A percentile compares a stretch with the other conserved stretches of the same genome.
These are phyloP conservation scores for Melanostigma gelatinosum DNA, from an alignment of 2,113 vertebrate genomes.

Conservation along the genomic window DNA sequence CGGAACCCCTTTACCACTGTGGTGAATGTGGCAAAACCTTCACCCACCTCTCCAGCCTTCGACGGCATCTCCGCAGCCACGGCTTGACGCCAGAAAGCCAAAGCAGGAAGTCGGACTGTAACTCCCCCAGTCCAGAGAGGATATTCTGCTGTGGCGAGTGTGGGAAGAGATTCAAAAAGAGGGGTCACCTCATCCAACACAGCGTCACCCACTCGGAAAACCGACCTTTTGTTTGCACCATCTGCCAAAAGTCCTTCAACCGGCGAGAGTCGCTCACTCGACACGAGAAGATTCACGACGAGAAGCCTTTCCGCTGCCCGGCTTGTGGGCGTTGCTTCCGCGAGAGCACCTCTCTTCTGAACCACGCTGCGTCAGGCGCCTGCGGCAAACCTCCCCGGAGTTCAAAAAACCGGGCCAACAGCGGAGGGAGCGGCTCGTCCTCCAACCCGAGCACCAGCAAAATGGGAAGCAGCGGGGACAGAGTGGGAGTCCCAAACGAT, in stretches of 20 bases:
- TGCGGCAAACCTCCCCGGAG: slow-evolving; percentile 82
- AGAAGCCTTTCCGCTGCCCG: slow-evolving; percentile 89
- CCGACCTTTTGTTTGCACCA: slow-evolving; percentile 88
- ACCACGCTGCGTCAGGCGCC: slow-evolving; percentile 89
- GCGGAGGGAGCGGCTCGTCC: neutral
- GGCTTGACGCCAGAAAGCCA: slow-evolving; percentile 76
- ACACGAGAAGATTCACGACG: slow-evolving; percentile 92
- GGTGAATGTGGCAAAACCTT: slow-evolving; percentile 86
- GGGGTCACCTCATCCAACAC: slow-evolving; percentile 93
- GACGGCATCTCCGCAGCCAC: slow-evolving; percentile 84
- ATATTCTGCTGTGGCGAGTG: slow-evolving; percentile 88
- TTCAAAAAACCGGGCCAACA: slow-evolving; percentile 55
- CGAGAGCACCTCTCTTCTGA: slow-evolving; percentile 90
- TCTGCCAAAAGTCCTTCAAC: slow-evolving; percentile 93
- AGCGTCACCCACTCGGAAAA: slow-evolving; percentile 93
- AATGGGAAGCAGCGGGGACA: slow-evolving; percentile 56
- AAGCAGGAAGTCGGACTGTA: slow-evolving; percentile 73
- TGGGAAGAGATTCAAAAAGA: slow-evolving; percentile 93
- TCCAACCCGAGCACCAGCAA: slow-evolving; percentile 62
- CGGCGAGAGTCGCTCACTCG: slow-evolving; percentile 91
- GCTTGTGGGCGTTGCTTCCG: slow-evolving; percentile 92
- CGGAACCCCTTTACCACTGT: slow-evolving; percentile 83
- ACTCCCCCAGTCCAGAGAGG: slow-evolving; percentile 83
- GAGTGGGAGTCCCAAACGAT: slow-evolving; percentile 53
- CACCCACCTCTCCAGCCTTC: slow-evolving; percentile 84